Evolutionary conservation across 2,888 invertebrate species (phyloP), one percentile per base, ranked within the genome.

Genomic region (Pseudoips prasinana): DNA sequence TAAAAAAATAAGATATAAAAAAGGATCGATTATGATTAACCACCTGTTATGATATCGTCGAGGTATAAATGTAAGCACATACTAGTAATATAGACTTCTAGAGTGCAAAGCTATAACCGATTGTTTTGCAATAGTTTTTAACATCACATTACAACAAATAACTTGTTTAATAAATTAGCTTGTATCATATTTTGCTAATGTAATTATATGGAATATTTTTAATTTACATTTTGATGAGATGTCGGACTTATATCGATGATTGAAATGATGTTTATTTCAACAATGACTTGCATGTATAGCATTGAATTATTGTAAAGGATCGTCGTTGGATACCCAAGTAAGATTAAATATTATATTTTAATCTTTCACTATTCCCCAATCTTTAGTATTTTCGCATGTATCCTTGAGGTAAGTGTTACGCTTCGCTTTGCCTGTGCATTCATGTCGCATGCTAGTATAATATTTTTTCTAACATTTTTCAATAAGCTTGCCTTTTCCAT

Each of bases 251-350:
- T 58, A 39, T 50, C 46, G 27, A 52, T 50, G 45, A 56, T 62
- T 51, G 43, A 34, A 47, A 42, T 54, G 49, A 69, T 77, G 72
- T 79, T 68, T 72, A 63, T 67, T 68, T 70, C 62, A 52, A 70
- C 62, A 58, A 66, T 61, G 61, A 63, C 53, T 64, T 85, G 83
- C 84, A 82, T 85, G 82, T 74, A 61, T 60, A 53, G 71, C 71
- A 64, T 70, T 59, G 39, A 60, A 65, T 59, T 54, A 58, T 67
- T 79, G 74, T 80, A 68, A 79, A 81, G 83, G 87, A 88, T 87
- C 87, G 87, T 88, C 87, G 87, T 85, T 81, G 87, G 87, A 87
- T 68, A 73, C 73, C 75, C 86, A 83, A 86, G 87, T 86, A 85
- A 88, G 86, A 79, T 73, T 74, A 68, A 73, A 77, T 67, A 66